phyloP scores from a whole-genome alignment of 1,140 invertebrate species.

The Bombyx mori region DNA sequence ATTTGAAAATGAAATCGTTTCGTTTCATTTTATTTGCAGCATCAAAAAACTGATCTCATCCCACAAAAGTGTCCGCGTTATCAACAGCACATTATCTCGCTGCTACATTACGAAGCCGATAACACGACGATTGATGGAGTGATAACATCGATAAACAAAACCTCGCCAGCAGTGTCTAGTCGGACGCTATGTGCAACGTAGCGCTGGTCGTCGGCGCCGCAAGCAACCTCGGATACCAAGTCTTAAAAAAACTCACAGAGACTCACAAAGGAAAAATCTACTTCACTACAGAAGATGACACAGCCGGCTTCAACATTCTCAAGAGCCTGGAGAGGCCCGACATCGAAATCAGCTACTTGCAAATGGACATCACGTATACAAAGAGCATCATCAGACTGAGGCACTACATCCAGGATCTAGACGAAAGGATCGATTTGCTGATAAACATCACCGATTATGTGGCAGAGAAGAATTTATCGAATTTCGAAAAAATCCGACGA shows the following conservation, averaged over 20 bases:
- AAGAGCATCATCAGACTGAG: conserved; percentile 56
- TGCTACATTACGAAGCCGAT: conserved; percentile 6
- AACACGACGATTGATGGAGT: conserved; percentile 27
- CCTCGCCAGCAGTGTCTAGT: conserved; percentile 32
- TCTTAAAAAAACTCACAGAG: conserved; percentile 47
- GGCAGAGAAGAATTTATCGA: conserved; percentile 41
- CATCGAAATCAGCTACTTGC: conserved; percentile 34
- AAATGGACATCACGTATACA: conserved; percentile 57
- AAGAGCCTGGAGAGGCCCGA: conserved; percentile 33
- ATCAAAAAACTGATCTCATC: conserved; percentile 1
- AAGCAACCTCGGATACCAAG: conserved; percentile 58
- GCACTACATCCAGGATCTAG: conserved; percentile 54
- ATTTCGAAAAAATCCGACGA: conserved; percentile 47
- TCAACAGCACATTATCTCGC: conserved; percentile 3
- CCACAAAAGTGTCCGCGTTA: not conserved
- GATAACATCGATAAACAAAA: conserved; percentile 42
- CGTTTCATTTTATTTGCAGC: not conserved
- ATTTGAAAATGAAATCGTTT: too few species aligned
- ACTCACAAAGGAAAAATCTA: conserved; percentile 54
- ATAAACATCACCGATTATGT: conserved; percentile 59
- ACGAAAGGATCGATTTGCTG: conserved; percentile 55
- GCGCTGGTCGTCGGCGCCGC: conserved; percentile 52
- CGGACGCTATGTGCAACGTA: conserved; percentile 47
- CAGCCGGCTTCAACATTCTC: conserved; percentile 43
- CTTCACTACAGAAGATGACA: conserved; percentile 57